Evolutionary conservation across 2,888 invertebrate species (phyloP), one percentile per base, ranked within the genome.

Genomic region (Catocala nupta): DNA sequence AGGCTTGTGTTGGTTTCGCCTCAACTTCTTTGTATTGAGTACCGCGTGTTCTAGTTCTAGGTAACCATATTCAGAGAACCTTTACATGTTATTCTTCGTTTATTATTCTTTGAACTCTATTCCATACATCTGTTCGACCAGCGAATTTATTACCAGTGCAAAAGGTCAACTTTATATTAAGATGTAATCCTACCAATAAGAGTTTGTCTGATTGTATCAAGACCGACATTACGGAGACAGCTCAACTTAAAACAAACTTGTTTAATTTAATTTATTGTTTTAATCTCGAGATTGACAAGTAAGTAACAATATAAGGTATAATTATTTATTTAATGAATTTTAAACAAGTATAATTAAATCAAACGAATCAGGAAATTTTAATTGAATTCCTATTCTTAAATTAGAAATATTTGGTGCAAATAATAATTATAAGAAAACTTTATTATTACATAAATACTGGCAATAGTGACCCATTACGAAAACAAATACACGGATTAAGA

Each of bases 391-490:
- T 39, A 47, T 44, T 51, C 44, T 51, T 34, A 12, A 49, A 43
- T 42, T 33, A 48, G 8, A 55, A 48, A 48, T 49, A 33, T 49
- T 33, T 33, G 5, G 42, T 2, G 16, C 2, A 2, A 2, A 1
- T 25, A 49, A 45, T 36, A 44, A 57, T 50, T 57, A 50, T 50
- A 50, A 25, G 13, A 13, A 57, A 57, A 49, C 48, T 16, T 16
- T 2, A 16, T 16, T 1, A 16, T 16, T 16, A 16, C 16, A 2
- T 16, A 16, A 16, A 2, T 16, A 16, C 16, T 16, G 16, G 16
- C 1, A 16, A 16, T 16, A 16, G 1, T 16, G 16, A 1, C 16
- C 1, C 16, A 16, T 16, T 16, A 16, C 2, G 2, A 2, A 16
- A 16, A 1, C 1, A 16, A 16, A 2, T 16, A 16, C 16, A 16